A percentile compares a stretch with the other conserved stretches of the same genome.
phyloP scores from a whole-genome alignment of 2,888 invertebrate genomes.

The Pseudococcus viburni region DNA sequence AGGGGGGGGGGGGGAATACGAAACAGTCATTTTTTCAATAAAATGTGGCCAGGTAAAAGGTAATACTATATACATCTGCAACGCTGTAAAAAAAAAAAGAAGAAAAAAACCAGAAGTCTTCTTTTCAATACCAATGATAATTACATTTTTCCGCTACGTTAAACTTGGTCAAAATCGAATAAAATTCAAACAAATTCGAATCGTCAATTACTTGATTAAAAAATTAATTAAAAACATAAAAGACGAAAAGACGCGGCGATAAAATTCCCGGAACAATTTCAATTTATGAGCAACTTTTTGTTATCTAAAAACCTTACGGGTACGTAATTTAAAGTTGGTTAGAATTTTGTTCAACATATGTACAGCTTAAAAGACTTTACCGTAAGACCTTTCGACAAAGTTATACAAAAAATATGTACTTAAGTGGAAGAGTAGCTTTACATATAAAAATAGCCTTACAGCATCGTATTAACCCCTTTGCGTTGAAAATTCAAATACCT shows the following conservation, averaged over 20 bases:
- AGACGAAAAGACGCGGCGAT: not conserved
- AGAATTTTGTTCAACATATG: not conserved
- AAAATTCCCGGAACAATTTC: not conserved
- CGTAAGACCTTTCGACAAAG: not conserved
- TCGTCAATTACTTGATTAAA: conserved; percentile 6
- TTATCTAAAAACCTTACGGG: not conserved
- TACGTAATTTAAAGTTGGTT: not conserved
- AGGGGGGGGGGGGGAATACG: too few relatives aligned
- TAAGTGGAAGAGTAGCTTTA: not conserved
- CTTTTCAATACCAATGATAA: too few relatives aligned
- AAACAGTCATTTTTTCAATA: too few relatives aligned
- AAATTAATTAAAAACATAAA: not conserved
- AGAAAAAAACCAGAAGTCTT: too few relatives aligned
- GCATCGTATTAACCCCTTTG: not conserved
- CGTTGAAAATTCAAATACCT: not conserved
- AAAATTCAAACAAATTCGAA: not conserved
- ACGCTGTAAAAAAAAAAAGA: too few relatives aligned
- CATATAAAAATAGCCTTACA: not conserved
- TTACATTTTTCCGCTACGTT: not conserved
- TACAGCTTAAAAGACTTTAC: not conserved
- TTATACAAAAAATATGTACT: not conserved
- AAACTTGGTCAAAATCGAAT: not conserved
- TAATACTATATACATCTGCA: too few relatives aligned
- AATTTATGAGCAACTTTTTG: not conserved
- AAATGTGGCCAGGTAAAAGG: too few relatives aligned